Conservation (phyloP, 2,797 vertebrate genomes). For the Bufotes viridis region DNA sequence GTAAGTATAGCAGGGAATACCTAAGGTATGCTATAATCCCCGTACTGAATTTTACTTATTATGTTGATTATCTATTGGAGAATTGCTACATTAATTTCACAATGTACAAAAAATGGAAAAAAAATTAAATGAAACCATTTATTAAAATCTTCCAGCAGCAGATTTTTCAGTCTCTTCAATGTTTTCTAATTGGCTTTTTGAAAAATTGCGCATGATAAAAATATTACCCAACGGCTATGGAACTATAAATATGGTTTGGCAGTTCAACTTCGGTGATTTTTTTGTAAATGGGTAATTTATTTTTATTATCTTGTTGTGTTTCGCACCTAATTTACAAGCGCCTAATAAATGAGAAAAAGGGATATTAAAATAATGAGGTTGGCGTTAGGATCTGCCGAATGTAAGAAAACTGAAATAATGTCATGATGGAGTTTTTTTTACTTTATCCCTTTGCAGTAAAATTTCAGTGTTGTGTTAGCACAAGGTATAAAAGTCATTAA, state of each 20-base stretch:
- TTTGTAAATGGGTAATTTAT: constrained; percentile 73
- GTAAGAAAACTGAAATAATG: constrained; percentile 54
- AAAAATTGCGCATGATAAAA: constrained; percentile 76
- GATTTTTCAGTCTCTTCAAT: constrained; percentile 74
- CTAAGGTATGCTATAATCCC: constrained; percentile 69
- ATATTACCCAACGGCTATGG: constrained; percentile 77
- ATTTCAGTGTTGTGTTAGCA: constrained; percentile 55
- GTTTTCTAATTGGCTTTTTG: constrained; percentile 82
- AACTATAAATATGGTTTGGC: constrained; percentile 78
- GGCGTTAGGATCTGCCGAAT: constrained; percentile 52
- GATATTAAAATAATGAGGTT: constrained; percentile 64
- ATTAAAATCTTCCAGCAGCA: constrained; percentile 71
- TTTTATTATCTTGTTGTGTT: constrained; percentile 71
- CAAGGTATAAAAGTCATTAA: constrained; percentile 56
- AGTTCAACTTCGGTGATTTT: constrained; percentile 74
- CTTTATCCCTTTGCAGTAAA: constrained; percentile 56
- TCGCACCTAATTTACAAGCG: constrained; percentile 66
- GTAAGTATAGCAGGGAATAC: constrained; percentile 71
- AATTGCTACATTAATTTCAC: constrained; percentile 76
- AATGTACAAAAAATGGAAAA: constrained; percentile 64
- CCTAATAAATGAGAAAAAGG: constrained; percentile 65
- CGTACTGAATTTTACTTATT: constrained; percentile 77
- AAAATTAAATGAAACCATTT: constrained; percentile 71
- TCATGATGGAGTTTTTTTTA: constrained; percentile 56
- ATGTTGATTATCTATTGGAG: constrained; percentile 79